Percentiles rank a stretch among this genome's conserved stretches.
Evolutionary conservation across 2,888 invertebrate genomes (phyloP).

Genomic region (Microplitis manilae): DNA sequence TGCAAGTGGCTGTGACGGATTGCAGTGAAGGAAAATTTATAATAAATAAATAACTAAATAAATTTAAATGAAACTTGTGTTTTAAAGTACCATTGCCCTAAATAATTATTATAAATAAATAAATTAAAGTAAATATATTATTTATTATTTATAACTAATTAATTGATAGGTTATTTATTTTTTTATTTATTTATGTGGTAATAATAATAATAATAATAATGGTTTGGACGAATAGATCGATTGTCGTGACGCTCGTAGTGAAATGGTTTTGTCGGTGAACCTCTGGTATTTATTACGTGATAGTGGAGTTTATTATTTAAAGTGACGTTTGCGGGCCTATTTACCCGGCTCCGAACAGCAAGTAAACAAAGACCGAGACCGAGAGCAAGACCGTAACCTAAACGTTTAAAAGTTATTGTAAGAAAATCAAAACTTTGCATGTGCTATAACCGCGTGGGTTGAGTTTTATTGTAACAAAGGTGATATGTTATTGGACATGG

Average conservation of each 20-base stretch:
- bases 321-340: slow-evolving; percentile 13
- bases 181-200: slow-evolving; percentile 27
- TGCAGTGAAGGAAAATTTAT: slow-evolving; percentile 50
- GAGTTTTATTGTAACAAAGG: slow-evolving; percentile 52
- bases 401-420: not conserved
- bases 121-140: slow-evolving; percentile 11
- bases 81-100: too few relatives aligned
- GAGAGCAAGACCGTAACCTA: too few relatives aligned
- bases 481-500: slow-evolving; percentile 89
- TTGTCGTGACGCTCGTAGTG: slow-evolving; percentile 45
- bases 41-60: too few relatives aligned
- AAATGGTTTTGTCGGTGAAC: slow-evolving; percentile 44
- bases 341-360: not conserved
- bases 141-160: not conserved
- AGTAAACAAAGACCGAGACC: not conserved
- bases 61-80: too few relatives aligned
- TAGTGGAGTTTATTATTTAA: slow-evolving; percentile 20
- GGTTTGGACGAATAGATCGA: slow-evolving; percentile 51
- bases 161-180: slow-evolving; percentile 7
- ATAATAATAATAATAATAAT: slow-evolving; percentile 42
- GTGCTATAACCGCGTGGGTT: slow-evolving; percentile 52
- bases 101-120: slow-evolving; percentile 37
- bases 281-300: not conserved
- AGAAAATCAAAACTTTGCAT: slow-evolving; percentile 43
- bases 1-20: slow-evolving; percentile 42